Percentiles rank a stretch among this genome's conserved stretches.
Evolutionary conservation across 2,888 invertebrate genomes (phyloP).

Genomic region (Smittia sp.): DNA sequence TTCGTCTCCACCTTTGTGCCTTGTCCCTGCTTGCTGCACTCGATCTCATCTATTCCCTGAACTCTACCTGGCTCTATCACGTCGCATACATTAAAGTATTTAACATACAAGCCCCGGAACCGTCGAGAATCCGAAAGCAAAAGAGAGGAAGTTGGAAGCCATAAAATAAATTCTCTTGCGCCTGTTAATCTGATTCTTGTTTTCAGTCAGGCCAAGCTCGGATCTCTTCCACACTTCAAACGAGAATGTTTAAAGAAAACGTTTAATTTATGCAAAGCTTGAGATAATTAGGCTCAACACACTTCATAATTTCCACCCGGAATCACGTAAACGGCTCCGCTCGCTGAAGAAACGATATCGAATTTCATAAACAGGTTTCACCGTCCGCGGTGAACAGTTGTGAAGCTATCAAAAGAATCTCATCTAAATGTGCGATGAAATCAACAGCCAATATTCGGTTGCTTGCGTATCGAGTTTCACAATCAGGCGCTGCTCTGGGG

Average conservation of each 20-base stretch:
- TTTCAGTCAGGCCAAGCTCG: neutral
- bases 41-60: neutral
- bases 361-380: slow-evolving; percentile 24
- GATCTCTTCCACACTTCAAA: neutral
- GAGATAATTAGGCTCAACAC: slow-evolving; percentile 35
- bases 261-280: slow-evolving; percentile 41
- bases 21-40: neutral
- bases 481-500: neutral
- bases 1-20: neutral
- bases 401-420: slow-evolving; percentile 8
- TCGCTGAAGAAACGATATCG: neutral
- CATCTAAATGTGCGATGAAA: slow-evolving; percentile 10
- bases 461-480: slow-evolving; percentile 6
- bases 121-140: slow-evolving; percentile 8
- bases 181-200: slow-evolving; percentile 24
- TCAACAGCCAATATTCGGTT: slow-evolving; percentile 15
- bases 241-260: neutral
- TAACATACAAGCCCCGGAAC: slow-evolving; percentile 26
- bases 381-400: neutral
- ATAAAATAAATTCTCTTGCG: slow-evolving; percentile 40
- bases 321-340: neutral
- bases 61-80: slow-evolving; percentile 39
- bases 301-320: slow-evolving; percentile 34
- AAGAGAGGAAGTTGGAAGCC: slow-evolving; percentile 29
- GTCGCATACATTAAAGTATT: slow-evolving; percentile 39